Evolutionary conservation across 2,888 invertebrate species (phyloP), one percentile per base, ranked within the genome.

Genomic region (Ptychoptera albimana): DNA sequence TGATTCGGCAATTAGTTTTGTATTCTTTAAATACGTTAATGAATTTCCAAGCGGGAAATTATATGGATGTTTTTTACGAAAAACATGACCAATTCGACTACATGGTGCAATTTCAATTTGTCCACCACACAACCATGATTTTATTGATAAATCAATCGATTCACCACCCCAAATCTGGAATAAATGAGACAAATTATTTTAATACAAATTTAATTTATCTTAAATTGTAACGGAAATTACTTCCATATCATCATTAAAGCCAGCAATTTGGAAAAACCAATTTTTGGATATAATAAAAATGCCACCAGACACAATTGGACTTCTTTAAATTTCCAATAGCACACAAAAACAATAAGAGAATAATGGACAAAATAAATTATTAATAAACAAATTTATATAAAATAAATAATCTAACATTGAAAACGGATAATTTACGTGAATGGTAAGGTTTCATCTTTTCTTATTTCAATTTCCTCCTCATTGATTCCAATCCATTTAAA

Each of bases 121-220:
- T 44, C 65, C 64, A 41, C 65, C 66, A 52, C 66, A 68, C 54
- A 66, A 56, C 67, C 66, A 67, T 50, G 60, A 50, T 52, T 64
- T 62, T 52, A 64, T 57, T 50, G 64, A 58, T 53, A 64, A 55
- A 54, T 64, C 64, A 53, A 62, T 57, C 50, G 65, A 63, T 55
- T 67, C 67, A 34, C 60, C 63, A 50, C 66, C 66, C 65, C 65
- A 66, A 46, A 60, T 57, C 60, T 62, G 46, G 46, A 43, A 43
- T 8, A 2, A 10, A 15, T 8, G 3, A 16, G 9, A 13, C 2
- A 8, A 31, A 23, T 35, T 15, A 15, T 9, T 23, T 23, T 3
- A 23, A 23, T 3, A 5, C 7, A 23, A 7, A 23, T 7, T 23
- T 23, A 5, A 23, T 23, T 23, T 23, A 7, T 23, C 23, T 23